phyloP scores from a whole-genome alignment of 2,888 invertebrate genomes.

The Isoperla grammatica region DNA sequence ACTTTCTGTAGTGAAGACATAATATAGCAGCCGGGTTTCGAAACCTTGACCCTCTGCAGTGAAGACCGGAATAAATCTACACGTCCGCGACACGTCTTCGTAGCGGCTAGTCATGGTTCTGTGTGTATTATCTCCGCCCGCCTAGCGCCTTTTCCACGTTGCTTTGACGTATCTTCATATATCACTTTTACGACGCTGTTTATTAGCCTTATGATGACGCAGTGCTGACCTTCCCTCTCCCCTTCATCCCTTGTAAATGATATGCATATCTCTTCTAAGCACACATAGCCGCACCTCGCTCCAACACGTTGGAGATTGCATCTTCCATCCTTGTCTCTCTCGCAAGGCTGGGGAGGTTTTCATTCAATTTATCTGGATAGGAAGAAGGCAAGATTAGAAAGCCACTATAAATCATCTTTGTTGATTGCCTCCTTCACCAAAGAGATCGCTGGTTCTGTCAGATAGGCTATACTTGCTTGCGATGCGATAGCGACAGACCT shows the following conservation, averaged over 20 bases:
- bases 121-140: too few species aligned
- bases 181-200: background rate
- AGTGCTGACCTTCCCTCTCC: background rate
- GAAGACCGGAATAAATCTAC: too few species aligned
- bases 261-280: conserved; percentile 25
- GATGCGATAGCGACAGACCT: conserved; percentile 4
- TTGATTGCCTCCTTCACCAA: conserved; percentile 25
- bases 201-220: conserved; percentile 13
- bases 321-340: background rate
- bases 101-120: too few species aligned
- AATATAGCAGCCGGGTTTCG: too few species aligned
- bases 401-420: conserved; percentile 29
- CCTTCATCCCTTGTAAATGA: conserved; percentile 21
- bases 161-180: too few species aligned
- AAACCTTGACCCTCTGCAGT: too few species aligned
- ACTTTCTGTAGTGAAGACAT: too few species aligned
- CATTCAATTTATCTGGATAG: conserved; percentile 30
- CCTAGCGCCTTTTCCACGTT: too few species aligned
- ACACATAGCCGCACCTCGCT: conserved; percentile 11
- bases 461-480: background rate
- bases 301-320: background rate
- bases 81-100: too few species aligned
- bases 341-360: conserved; percentile 2
- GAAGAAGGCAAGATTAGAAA: conserved; percentile 30
- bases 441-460: conserved; percentile 13